A percentile compares a stretch with the other conserved stretches of the same genome.
These are phyloP conservation scores for Mechanitis mazaeus DNA, from an alignment of 2,888 invertebrate genomes.

Conservation along the genomic window DNA sequence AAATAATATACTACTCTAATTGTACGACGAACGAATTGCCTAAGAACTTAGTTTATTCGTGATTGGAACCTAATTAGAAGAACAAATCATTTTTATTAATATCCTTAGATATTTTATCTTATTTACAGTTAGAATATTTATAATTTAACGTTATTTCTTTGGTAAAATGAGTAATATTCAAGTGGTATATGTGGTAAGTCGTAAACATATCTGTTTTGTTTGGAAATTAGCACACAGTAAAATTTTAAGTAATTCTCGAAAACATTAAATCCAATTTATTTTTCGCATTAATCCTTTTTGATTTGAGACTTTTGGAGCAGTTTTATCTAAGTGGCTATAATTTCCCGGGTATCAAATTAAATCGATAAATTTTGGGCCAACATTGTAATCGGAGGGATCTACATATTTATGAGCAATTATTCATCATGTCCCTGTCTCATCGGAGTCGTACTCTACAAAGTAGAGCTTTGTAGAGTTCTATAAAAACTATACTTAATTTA, in stretches of 20 bases:
- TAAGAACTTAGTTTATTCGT: background rate
- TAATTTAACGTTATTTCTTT: no score
- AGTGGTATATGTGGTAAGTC: no score
- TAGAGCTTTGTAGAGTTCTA: conserved; percentile 8
- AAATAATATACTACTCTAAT: conserved; percentile 15
- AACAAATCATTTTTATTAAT: no score
- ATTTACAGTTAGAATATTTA: no score
- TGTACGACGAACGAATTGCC: background rate
- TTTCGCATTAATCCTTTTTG: conserved; percentile 34
- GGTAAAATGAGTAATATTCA: no score
- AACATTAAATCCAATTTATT: conserved; percentile 18
- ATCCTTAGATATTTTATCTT: no score
- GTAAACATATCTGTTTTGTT: background rate
- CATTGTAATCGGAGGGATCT: conserved; percentile 42
- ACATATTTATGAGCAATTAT: conserved; percentile 37
- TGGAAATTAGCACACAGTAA: background rate
- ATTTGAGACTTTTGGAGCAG: conserved; percentile 38
- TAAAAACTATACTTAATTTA: no score
- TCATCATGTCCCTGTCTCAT: conserved; percentile 31
- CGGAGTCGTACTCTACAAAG: conserved; percentile 13
- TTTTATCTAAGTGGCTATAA: conserved; percentile 41
- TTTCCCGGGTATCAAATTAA: conserved; percentile 44
- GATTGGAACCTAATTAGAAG: no score
- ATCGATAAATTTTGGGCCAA: conserved; percentile 42
- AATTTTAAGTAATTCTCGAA: conserved; percentile 10